Percentiles rank a stretch among this genome's conserved stretches.
phyloP scores from a whole-genome alignment of 1,140 invertebrate genomes.

The Drosophila baimaii region DNA sequence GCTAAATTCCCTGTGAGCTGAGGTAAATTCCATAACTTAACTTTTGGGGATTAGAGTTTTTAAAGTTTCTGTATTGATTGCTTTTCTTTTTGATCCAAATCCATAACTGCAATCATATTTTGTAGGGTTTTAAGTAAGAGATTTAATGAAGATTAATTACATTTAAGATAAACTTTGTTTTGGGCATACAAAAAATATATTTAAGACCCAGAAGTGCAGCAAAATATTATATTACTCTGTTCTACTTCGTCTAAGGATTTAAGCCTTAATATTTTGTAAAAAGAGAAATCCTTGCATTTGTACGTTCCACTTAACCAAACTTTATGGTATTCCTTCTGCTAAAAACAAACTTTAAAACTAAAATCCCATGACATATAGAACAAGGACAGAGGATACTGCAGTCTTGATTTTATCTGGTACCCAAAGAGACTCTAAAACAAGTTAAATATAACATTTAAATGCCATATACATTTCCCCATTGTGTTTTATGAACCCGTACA shows the following conservation, averaged over 20 bases:
- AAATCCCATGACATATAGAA: not conserved
- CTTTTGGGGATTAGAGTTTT: not conserved
- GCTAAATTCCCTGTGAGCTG: constrained; percentile 1
- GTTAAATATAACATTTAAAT: constrained; percentile 12
- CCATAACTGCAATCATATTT: not conserved
- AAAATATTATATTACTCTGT: no score
- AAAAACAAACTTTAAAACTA: not conserved
- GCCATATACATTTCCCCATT: not conserved
- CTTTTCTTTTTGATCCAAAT: not conserved
- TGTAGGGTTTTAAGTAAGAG: no score
- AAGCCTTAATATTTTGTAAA: not conserved
- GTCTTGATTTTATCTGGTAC: not conserved
- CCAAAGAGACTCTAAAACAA: not conserved
- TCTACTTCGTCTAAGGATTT: no score
- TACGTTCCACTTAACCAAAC: not conserved
- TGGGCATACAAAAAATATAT: no score
- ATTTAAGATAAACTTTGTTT: no score
- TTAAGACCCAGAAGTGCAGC: no score
- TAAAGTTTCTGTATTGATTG: constrained; percentile 2
- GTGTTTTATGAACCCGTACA: constrained; percentile 40
- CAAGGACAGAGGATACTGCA: not conserved
- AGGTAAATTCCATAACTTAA: constrained; percentile 5
- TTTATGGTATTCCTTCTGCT: not conserved
- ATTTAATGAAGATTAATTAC: no score
- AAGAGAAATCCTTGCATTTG: not conserved